Evolutionary conservation across 2,113 vertebrate genomes (phyloP).

Genomic region (Mixornis gularis): DNA sequence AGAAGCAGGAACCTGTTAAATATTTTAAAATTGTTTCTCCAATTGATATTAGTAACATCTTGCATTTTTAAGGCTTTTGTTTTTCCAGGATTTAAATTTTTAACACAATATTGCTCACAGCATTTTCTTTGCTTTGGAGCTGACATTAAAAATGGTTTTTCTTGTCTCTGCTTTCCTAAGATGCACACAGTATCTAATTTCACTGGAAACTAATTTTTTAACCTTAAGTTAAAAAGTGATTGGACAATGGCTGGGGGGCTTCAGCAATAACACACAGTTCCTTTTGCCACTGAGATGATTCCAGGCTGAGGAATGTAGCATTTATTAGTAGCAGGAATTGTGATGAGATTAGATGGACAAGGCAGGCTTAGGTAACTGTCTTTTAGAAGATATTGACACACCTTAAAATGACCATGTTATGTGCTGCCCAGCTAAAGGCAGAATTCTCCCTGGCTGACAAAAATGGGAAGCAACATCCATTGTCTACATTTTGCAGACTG

Average conservation of each 20-base stretch:
- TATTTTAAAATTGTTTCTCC: constrained; percentile 23
- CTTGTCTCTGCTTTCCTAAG: constrained; percentile 6
- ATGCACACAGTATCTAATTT: constrained; percentile 37
- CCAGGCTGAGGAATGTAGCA: neutral
- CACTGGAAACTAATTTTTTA: constrained; percentile 46
- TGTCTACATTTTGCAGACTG: neutral
- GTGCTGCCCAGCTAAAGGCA: neutral
- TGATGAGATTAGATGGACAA: neutral
- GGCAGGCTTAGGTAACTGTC: neutral
- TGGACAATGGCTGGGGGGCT: neutral
- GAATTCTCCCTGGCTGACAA: neutral
- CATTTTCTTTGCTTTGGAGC: constrained; percentile 21
- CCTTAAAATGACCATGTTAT: neutral
- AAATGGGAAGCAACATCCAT: neutral
- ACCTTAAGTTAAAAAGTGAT: constrained; percentile 32
- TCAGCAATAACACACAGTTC: neutral
- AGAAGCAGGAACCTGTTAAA: constrained; percentile 9
- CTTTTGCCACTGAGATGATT: neutral
- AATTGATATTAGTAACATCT: neutral
- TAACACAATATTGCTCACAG: constrained; percentile 50
- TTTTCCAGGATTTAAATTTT: constrained; percentile 51
- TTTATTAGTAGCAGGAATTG: neutral
- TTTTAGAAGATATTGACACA: neutral
- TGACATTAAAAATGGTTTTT: constrained; percentile 32
- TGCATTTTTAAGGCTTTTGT: constrained; percentile 46